Percentiles rank a stretch among this genome's conserved stretches.
These are phyloP conservation scores for Pyrgus malvae DNA, from an alignment of 2,888 invertebrate genomes.

Conservation along the genomic window DNA sequence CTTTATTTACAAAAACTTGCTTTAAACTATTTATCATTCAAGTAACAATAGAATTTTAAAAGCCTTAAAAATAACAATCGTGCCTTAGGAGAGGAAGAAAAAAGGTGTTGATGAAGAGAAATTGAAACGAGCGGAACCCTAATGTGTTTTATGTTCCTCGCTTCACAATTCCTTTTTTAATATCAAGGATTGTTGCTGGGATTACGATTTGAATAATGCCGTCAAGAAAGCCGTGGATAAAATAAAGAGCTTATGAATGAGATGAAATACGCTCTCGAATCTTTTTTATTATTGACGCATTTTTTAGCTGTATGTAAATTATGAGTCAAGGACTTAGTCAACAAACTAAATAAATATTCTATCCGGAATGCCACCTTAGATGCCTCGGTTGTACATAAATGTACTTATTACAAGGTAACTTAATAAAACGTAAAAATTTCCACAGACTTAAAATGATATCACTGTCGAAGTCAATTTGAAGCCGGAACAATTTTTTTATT, in stretches of 20 bases:
- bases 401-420: too few relatives aligned
- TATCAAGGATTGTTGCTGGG: conserved; percentile 42
- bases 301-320: conserved; percentile 37
- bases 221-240: conserved; percentile 45
- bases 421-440: too few relatives aligned
- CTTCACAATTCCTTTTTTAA: conserved; percentile 43
- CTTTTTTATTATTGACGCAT: conserved; percentile 37
- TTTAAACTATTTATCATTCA: not conserved
- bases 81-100: not conserved
- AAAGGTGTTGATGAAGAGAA: conserved; percentile 10
- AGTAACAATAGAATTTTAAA: not conserved
- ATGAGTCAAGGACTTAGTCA: conserved; percentile 34
- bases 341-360: conserved; percentile 30
- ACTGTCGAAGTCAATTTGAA: not conserved
- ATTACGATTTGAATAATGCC: conserved; percentile 50
- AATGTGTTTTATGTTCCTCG: conserved; percentile 27
- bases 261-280: conserved; percentile 36
- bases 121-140: conserved; percentile 22
- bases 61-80: not conserved
- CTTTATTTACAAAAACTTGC: not conserved
- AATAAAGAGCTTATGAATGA: conserved; percentile 45
- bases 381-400: too few relatives aligned
- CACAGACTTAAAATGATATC: too few relatives aligned
- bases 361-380: conserved; percentile 7
- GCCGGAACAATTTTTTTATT: not conserved